These are phyloP conservation scores for Ptilorrhoa leucosticta DNA, from an alignment of 2,113 vertebrate species.

Conservation along the genomic window DNA sequence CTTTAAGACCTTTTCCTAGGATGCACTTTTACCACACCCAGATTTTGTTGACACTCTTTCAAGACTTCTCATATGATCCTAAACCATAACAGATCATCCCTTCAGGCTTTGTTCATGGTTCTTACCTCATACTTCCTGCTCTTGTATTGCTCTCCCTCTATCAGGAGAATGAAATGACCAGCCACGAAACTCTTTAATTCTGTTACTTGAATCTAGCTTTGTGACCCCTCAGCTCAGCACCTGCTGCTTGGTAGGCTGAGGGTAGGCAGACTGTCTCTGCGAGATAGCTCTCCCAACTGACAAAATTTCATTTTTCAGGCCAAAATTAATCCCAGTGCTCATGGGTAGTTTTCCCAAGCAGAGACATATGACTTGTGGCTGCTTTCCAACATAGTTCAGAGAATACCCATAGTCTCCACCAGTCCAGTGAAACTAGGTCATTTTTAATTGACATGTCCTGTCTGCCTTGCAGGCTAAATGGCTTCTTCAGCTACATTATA, in stretches of 20 bases:
- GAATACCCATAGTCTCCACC: not conserved
- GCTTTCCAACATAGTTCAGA: not conserved
- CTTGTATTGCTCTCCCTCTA: not conserved
- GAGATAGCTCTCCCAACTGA: not conserved
- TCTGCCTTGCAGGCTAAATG: not conserved
- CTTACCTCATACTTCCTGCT: constrained; percentile 26
- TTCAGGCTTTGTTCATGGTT: not conserved
- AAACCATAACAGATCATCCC: not conserved
- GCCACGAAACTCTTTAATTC: not conserved
- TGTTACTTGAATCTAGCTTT: not conserved
- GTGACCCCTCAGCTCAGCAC: not conserved
- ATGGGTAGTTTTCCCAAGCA: not conserved
- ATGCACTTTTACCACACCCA: not conserved
- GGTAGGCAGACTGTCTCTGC: not conserved
- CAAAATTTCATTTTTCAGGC: not conserved
- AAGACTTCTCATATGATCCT: not conserved
- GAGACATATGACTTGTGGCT: not conserved
- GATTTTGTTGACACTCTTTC: not conserved
- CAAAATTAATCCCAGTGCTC: not conserved
- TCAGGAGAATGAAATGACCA: not conserved
- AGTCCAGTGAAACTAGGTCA: not conserved
- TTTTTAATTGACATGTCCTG: not conserved
- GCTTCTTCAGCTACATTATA: not conserved
- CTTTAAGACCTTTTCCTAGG: not conserved
- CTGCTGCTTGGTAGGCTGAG: not conserved